These are phyloP conservation scores for Acleris emargana DNA, from an alignment of 2,888 invertebrate genomes.

Conservation along the genomic window DNA sequence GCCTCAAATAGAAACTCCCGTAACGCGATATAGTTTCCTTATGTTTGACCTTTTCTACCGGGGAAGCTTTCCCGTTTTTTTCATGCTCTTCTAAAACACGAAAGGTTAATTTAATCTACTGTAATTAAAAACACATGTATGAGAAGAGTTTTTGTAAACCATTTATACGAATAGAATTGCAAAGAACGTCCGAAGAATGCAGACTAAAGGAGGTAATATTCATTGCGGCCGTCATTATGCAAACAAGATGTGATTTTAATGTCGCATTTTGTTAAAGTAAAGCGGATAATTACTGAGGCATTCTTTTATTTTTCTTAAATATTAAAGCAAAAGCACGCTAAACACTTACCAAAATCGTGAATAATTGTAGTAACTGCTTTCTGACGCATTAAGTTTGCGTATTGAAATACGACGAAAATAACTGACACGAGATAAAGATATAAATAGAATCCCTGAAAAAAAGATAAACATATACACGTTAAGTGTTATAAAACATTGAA, in stretches of 20 bases:
- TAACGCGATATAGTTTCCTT: conserved; percentile 83
- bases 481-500: too few relatives aligned
- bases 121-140: conserved; percentile 53
- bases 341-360: conserved; percentile 73
- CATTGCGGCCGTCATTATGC: conserved; percentile 77
- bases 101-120: conserved; percentile 40
- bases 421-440: conserved; percentile 92
- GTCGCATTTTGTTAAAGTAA: conserved; percentile 81
- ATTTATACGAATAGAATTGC: conserved; percentile 67
- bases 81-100: conserved; percentile 60
- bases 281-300: conserved; percentile 70
- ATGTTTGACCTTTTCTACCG: conserved; percentile 64
- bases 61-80: conserved; percentile 62
- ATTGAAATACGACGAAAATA: conserved; percentile 89
- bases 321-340: conserved; percentile 30
- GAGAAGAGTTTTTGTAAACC: conserved; percentile 56
- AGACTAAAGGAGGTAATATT: conserved; percentile 74
- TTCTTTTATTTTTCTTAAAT: conserved; percentile 27
- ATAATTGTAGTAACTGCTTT: conserved; percentile 85
- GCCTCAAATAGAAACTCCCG: conserved; percentile 93
- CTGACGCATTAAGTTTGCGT: conserved; percentile 86
- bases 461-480: conserved; percentile 14
- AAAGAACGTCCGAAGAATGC: conserved; percentile 70
- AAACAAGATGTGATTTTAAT: conserved; percentile 82
- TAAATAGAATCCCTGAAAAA: conserved; percentile 90